A percentile compares a stretch with the other conserved stretches of the same genome.
These are phyloP conservation scores for Thunnus albacares DNA, from an alignment of 2,797 vertebrate species.

Conservation along the genomic window DNA sequence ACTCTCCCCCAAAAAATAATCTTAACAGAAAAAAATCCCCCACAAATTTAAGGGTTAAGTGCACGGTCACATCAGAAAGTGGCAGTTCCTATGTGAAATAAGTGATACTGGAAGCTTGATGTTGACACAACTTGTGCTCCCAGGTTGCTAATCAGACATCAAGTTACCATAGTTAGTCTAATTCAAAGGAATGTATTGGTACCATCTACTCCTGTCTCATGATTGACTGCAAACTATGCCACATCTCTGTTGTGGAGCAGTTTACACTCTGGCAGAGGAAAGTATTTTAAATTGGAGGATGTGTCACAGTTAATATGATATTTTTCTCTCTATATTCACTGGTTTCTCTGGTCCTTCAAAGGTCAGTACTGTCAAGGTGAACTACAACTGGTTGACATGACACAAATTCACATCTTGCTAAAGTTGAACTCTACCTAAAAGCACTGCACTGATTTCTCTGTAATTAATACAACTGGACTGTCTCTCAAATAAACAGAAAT, in stretches of 20 bases:
- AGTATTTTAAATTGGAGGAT: neutral
- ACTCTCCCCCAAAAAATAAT: too few relatives aligned
- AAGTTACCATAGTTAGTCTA: neutral
- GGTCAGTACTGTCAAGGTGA: neutral
- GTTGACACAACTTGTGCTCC: neutral
- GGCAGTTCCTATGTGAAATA: neutral
- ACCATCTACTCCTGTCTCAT: neutral
- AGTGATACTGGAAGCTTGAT: too few relatives aligned
- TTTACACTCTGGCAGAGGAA: neutral
- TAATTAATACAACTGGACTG: neutral
- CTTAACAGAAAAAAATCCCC: too few relatives aligned
- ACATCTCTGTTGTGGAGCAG: neutral
- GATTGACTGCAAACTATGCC: neutral
- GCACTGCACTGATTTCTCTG: neutral
- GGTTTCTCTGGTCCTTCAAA: neutral
- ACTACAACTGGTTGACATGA: neutral
- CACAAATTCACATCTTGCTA: neutral
- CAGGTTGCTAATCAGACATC: neutral
- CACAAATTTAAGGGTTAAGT: too few relatives aligned
- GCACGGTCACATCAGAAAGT: too few relatives aligned
- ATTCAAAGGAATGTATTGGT: neutral
- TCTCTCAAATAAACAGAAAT: neutral
- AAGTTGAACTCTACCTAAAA: neutral
- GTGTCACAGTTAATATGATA: neutral
- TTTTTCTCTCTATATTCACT: neutral